Percentiles rank a stretch among this genome's conserved stretches.
Conservation (phyloP, 1,140 invertebrate genomes). For the Lordiphosa collinella region DNA sequence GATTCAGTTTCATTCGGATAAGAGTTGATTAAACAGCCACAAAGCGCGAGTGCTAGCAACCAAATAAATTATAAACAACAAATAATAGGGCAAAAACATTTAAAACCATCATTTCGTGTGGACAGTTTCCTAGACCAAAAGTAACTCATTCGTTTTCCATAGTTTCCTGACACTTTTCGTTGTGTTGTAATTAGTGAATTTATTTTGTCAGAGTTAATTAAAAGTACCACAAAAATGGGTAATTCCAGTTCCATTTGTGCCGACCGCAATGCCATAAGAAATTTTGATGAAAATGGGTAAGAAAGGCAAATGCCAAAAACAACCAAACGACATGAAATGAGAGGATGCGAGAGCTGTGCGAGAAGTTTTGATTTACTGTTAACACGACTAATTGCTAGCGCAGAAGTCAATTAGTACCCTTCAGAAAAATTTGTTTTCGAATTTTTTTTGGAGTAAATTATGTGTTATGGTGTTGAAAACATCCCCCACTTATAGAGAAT, state of each 20-base stretch:
- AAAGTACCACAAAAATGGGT: conserved; percentile 49
- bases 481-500: no score
- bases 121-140: no score
- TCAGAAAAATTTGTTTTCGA: no score
- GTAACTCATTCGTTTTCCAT: background rate
- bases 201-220: conserved; percentile 1
- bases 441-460: no score
- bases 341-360: conserved; percentile 6
- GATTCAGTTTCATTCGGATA: conserved; percentile 53
- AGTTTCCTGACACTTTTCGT: conserved; percentile 3
- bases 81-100: background rate
- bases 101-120: no score
- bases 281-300: conserved; percentile 71
- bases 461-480: no score
- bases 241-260: conserved; percentile 74
- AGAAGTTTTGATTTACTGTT: conserved; percentile 1
- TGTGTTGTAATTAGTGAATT: conserved; percentile 1
- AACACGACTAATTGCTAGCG: no score
- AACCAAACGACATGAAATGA: background rate
- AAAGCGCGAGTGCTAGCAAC: background rate
- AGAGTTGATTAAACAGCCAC: conserved; percentile 18
- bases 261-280: conserved; percentile 62
- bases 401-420: no score
- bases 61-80: background rate
- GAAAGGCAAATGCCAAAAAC: conserved; percentile 8